A percentile compares a stretch with the other conserved stretches of the same genome.
phyloP scores from a whole-genome alignment of 1,140 invertebrate species.

The Drosophila varians region DNA sequence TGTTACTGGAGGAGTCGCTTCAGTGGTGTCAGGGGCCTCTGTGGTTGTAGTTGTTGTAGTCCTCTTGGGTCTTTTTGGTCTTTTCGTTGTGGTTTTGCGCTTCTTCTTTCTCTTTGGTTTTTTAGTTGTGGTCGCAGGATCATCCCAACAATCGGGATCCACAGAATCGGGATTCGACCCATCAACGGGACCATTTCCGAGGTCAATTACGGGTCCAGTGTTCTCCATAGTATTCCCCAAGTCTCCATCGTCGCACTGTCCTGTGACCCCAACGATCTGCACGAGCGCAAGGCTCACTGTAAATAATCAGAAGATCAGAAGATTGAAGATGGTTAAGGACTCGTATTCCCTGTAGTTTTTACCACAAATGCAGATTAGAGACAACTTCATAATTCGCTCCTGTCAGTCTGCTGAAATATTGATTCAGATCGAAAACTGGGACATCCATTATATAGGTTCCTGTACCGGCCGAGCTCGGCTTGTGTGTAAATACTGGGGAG shows the following conservation, averaged over 20 bases:
- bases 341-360: background rate
- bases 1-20: background rate
- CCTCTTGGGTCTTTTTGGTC: background rate
- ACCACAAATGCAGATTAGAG: conserved; percentile 11
- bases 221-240: background rate
- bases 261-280: background rate
- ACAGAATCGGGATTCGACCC: background rate
- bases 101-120: conserved; percentile 1
- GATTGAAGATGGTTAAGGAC: background rate
- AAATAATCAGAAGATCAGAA: too few relatives aligned
- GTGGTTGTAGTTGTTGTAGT: background rate
- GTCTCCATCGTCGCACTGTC: background rate
- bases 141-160: background rate
- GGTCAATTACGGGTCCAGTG: background rate
- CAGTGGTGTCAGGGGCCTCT: background rate
- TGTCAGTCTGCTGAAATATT: background rate
- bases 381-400: conserved; percentile 11
- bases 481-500: conserved; percentile 12
- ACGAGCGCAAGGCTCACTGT: conserved; percentile 14
- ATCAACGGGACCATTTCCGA: background rate
- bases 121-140: background rate
- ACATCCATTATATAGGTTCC: conserved; percentile 2
- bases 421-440: background rate
- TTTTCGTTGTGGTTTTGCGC: background rate
- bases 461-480: background rate